Evolutionary conservation across 2,888 invertebrate species (phyloP).

Genomic region (Gibbula magus): DNA sequence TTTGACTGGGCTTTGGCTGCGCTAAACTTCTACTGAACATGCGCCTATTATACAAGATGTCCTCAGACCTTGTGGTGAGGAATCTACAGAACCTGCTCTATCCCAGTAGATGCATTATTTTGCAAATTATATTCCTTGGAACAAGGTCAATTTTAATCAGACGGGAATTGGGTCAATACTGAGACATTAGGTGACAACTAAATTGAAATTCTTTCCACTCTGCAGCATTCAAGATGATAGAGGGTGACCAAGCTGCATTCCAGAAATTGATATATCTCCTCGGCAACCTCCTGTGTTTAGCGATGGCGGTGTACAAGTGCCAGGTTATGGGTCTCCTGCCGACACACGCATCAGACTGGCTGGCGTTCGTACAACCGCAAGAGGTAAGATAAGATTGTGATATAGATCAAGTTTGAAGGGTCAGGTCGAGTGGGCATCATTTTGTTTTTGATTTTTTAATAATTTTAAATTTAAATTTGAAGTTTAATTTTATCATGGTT

Average conservation of each 20-base stretch:
- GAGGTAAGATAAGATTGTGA: slow-evolving; percentile 46
- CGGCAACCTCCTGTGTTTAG: slow-evolving; percentile 94
- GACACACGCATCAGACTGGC: slow-evolving; percentile 98
- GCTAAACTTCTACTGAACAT: too few relatives aligned
- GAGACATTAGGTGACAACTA: not conserved
- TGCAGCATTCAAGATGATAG: slow-evolving; percentile 91
- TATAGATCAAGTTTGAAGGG: not conserved
- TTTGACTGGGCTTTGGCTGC: too few relatives aligned
- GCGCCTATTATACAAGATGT: too few relatives aligned
- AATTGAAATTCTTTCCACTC: slow-evolving; percentile 17
- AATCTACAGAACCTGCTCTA: too few relatives aligned
- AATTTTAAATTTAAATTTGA: too few relatives aligned
- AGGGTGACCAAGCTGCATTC: slow-evolving; percentile 90
- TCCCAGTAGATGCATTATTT: too few relatives aligned
- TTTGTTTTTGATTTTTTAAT: not conserved
- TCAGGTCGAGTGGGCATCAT: not conserved
- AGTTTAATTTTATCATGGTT: too few relatives aligned
- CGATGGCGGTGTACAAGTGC: slow-evolving; percentile 95
- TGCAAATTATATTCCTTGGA: too few relatives aligned
- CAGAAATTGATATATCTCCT: slow-evolving; percentile 95
- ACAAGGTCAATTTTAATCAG: too few relatives aligned
- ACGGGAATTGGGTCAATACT: too few relatives aligned
- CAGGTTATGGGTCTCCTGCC: slow-evolving; percentile 98
- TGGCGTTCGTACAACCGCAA: slow-evolving; percentile 94
- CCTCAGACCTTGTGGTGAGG: too few relatives aligned